Conservation (phyloP, 2,888 invertebrate species). For the Serrognathus titanus region DNA sequence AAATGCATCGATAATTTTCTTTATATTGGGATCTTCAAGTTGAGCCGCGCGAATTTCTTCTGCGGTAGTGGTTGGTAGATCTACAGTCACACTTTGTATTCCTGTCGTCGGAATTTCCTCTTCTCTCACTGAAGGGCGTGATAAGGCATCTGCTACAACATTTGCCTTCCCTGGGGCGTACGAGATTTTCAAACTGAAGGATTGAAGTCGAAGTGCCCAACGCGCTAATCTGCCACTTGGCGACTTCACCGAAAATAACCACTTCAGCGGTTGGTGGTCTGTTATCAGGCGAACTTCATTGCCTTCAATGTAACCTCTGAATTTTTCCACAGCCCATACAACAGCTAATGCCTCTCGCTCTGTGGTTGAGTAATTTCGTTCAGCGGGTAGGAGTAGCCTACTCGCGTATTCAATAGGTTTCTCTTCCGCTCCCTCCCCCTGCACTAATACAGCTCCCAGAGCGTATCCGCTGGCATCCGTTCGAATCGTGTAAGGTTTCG, state of each 20-base stretch:
- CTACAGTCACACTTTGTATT: neutral
- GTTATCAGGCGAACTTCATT: conserved; percentile 38
- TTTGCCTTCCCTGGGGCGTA: too few relatives aligned
- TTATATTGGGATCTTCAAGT: conserved; percentile 20
- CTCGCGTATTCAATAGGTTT: conserved; percentile 15
- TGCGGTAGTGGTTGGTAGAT: neutral
- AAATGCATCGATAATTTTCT: conserved; percentile 17
- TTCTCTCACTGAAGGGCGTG: too few relatives aligned
- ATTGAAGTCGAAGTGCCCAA: conserved; percentile 38
- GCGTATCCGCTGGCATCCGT: neutral
- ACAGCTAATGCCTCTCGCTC: conserved; percentile 33
- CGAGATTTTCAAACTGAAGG: too few relatives aligned
- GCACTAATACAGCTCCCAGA: neutral
- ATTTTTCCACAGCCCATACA: conserved; percentile 38
- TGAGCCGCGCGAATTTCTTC: conserved; percentile 14
- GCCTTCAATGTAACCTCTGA: conserved; percentile 42
- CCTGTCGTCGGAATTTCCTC: too few relatives aligned
- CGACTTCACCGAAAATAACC: conserved; percentile 41
- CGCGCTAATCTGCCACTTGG: conserved; percentile 42
- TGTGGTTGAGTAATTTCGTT: conserved; percentile 35
- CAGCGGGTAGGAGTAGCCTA: conserved; percentile 19
- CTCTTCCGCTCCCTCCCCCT: conserved; percentile 17
- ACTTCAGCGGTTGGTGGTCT: conserved; percentile 48
- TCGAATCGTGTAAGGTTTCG: too few relatives aligned
- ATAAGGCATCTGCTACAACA: too few relatives aligned